These are phyloP conservation scores for Hippopotamyrus pictus DNA, from an alignment of 2,797 vertebrate species.

Conservation along the genomic window DNA sequence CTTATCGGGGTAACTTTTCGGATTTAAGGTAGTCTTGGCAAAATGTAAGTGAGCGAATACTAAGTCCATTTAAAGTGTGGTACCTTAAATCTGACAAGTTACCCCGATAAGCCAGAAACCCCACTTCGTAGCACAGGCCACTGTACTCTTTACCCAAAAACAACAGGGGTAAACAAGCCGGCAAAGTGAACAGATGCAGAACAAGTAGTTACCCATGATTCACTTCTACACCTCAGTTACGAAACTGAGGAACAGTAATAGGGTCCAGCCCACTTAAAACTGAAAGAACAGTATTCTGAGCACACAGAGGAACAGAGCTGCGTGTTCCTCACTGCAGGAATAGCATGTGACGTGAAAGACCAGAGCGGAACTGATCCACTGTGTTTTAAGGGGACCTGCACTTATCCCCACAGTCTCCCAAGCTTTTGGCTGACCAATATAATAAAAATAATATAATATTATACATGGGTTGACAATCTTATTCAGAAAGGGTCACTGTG, in stretches of 20 bases:
- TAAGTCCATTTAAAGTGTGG: too few species aligned
- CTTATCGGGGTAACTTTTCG: too few species aligned
- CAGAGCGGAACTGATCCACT: neutral
- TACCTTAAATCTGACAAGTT: too few species aligned
- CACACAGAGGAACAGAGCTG: neutral
- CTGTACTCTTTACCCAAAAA: neutral
- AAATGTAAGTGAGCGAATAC: too few species aligned
- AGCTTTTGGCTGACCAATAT: neutral
- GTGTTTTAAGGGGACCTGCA: neutral
- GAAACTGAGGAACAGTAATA: neutral
- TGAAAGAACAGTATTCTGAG: neutral
- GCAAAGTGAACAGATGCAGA: neutral
- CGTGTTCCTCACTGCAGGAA: neutral
- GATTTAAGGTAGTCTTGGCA: too few species aligned
- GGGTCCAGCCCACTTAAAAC: neutral
- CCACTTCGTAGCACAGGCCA: too few species aligned
- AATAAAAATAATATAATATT: neutral
- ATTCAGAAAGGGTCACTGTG: neutral
- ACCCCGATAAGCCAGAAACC: too few species aligned
- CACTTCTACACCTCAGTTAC: neutral
- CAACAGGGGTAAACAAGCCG: neutral
- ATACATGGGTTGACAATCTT: neutral
- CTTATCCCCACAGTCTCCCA: neutral
- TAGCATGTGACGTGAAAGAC: neutral
- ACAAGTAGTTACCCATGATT: neutral